These are phyloP conservation scores for Eristalinus aeneus DNA, from an alignment of 2,888 invertebrate species.

Conservation along the genomic window DNA sequence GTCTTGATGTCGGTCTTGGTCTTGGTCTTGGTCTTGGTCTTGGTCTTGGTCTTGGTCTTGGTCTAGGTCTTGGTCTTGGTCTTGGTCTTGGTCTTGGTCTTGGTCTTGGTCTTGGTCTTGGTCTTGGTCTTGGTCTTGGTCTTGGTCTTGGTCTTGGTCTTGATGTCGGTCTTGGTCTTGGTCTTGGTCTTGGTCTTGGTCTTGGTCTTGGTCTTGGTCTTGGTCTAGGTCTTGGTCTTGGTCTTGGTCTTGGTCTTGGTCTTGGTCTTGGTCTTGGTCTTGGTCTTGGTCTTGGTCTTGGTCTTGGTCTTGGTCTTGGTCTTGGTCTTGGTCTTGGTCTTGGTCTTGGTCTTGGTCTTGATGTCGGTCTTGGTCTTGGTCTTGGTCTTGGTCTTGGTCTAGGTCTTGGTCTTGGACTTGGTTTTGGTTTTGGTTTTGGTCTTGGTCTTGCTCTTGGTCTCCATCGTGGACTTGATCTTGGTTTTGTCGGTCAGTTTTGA, in stretches of 20 bases:
- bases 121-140: constrained; percentile 6
- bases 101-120: constrained; percentile 8
- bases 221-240: constrained; percentile 6
- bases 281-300: constrained; percentile 6
- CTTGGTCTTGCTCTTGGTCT: no score
- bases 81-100: constrained; percentile 8
- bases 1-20: no score
- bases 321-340: constrained; percentile 8
- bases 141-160: constrained; percentile 6
- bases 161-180: constrained; percentile 2
- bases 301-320: not conserved
- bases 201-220: constrained; percentile 1
- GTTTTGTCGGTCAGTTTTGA: no score
- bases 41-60: no score
- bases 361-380: constrained; percentile 1
- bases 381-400: constrained; percentile 8
- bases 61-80: not conserved
- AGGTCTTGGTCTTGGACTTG: constrained; percentile 2
- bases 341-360: constrained; percentile 8
- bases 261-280: constrained; percentile 8
- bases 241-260: constrained; percentile 4
- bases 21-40: no score
- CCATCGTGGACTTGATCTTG: no score
- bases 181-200: constrained; percentile 1
- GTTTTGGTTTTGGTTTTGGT: no score